Evolutionary conservation across 1,140 invertebrate species (phyloP), one percentile per base, ranked within the genome.

Genomic region (Brachionus calyciflorus): DNA sequence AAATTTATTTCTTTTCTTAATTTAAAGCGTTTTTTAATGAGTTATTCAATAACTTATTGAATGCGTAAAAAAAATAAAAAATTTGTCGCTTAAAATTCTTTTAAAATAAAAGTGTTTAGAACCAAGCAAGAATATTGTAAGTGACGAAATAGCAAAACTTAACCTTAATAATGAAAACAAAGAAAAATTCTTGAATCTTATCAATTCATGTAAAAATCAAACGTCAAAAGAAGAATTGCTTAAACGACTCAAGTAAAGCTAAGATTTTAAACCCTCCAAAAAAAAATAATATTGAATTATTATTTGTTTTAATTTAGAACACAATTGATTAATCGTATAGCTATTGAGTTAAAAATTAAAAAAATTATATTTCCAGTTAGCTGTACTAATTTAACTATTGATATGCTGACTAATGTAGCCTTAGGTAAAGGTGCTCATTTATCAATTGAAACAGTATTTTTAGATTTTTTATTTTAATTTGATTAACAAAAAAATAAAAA

Each of bases 391-490:
- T 26, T 76, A 0, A 49, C 49, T 48, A 33, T 55, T 40, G 49
- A 76, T 30, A 57, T 76, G 26, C 21, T 76, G 21, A 55, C 51
- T 4, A 55, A 76, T 60, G 33, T 76, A 10, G 73, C 73, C 7
- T 33, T 55, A 7, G 73, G 73, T 9, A 76, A 76, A 57, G 73
- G 73, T n/a, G 73, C 73, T 21, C 73, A 76, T 41, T 24, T 57
- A 41, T 28, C 73, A 9, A 40, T 10, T 3, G 73, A 76, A 44
- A 55, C 21, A n/a, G 73, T 76, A 51, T n/a, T n/a, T n/a, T n/a
- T n/a, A 28, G 5, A 21, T 17, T 6, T 28, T 57, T 21, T 57
- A 33, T 9, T 10, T 57, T 57, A 28, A 6, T 12, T 6, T n/a
- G 19, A 57, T n/a, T n/a, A n/a, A n/a, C n/a, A n/a, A n/a, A n/a